Evolutionary conservation across 2,113 vertebrate genomes (phyloP), one percentile per base, ranked within the genome.

Genomic region (Columbina picui): DNA sequence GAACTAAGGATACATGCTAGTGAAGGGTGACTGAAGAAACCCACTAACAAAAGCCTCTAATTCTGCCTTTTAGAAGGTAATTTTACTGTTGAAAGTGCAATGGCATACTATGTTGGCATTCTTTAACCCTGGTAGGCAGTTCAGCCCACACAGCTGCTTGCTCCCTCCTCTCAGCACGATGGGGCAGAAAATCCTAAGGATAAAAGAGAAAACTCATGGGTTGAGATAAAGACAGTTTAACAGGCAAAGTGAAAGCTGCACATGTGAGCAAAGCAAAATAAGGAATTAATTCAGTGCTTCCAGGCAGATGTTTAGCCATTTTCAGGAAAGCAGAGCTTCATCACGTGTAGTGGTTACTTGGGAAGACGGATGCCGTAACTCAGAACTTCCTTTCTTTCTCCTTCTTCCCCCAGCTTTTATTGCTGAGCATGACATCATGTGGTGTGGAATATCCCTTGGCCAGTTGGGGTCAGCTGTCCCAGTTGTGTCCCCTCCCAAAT

Each of bases 41-140:
- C 20, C 32, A 5, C 18, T n/a, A 63, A 61, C 14, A 67, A 52
- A 76, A 73, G 19, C 18, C 26, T 84, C 25, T 67, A 55, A 43
- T 47, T 77, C 34, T 84, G 38, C 25, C 32, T 74, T 34, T 73
- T 52, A 63, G 22, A 74, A 56, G 16, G 41, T 41, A 61, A 29
- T 52, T 74, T 74, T 25, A 41, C n/a, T 79, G 55, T 36, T 88
- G 19, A 32, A 59, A 64, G 38, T 68, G 20, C 70, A 90, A 4
- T 34, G 12, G 21, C 2, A 0, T 45, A 32, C 13, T 27, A 2
- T 21, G 75, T 39, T 60, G 39, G 52, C 1, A 1, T 39, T 20
- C 23, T 39, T 85, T 63, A 57, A 69, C 21, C n/a, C 10, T 20
- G 10, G 34, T 23, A 64, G n/a, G n/a, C 63, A 36, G 18, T 18